Base-by-base conservation (phyloP, 37 sponge, comb jelly and placozoan species). In the Mnemiopsis leidyi region DNA sequence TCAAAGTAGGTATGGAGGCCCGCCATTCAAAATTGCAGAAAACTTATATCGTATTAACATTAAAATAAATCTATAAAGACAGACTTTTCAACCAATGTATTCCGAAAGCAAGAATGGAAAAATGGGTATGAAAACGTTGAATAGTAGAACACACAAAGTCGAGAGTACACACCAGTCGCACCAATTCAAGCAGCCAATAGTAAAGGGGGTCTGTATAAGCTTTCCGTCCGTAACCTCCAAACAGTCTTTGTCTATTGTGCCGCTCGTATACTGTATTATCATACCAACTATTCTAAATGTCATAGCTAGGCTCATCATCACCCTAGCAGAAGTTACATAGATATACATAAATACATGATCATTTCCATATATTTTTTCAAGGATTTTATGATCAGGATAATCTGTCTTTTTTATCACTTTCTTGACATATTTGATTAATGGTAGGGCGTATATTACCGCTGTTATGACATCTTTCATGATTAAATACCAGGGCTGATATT, bases 161-260 rank as follows among this genome's bases (percentile, higher is more conserved):
- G n/a, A n/a, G n/a, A 71, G 25, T 25, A 71, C 73, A n/a, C 29
- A 29, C 73, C 73, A 71, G 25, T 71, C 73, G 73, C 73, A 71
- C 73, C 73, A 71, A 30, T 71, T 71, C 73, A 71, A 18, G 26
- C 73, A 71, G 2, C 25, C 73, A 3, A 7, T 30, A 30, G 73
- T 18, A 30, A 71, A 71, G 3, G 73, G 73, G 3, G 7, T 71
- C 73, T 71, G 73, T 5, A 71, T 3, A 30, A 71, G 73, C 7
- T 29, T 5, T 71, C 29, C 7, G 7, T 18, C 25, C 2, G 26
- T 71, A 30, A 71, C 73, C 29, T 71, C 73, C 23, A 29, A 71
- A 18, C 73, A 71, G 29, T 23, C 73, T 3, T n/a, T 7, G 73
- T 71, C 2, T 5, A 71, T 30, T 3, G 73, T 71, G 73, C 29